These are phyloP conservation scores for Ochropacha duplaris DNA, from an alignment of 2,888 invertebrate genomes.

Conservation along the genomic window DNA sequence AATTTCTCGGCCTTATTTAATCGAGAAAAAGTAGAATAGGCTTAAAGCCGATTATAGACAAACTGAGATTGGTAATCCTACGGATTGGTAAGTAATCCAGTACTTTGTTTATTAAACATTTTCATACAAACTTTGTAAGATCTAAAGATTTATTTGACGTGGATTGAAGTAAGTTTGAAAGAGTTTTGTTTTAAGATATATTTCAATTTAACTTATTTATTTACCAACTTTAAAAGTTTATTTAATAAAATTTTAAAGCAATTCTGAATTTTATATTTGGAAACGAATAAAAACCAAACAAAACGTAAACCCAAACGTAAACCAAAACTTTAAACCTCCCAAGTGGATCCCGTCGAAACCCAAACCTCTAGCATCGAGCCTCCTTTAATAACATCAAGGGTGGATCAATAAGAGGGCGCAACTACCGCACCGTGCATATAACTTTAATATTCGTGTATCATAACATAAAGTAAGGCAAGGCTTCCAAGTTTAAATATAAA, in stretches of 20 bases:
- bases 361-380: not conserved
- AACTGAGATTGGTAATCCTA: conserved; percentile 39
- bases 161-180: not conserved
- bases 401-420: conserved; percentile 1
- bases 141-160: not conserved
- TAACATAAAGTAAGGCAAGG: conserved; percentile 35
- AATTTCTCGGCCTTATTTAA: conserved; percentile 1
- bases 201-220: no score
- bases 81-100: conserved; percentile 30
- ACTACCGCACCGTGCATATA: not conserved
- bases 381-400: not conserved
- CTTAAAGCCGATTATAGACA: conserved; percentile 37
- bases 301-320: not conserved
- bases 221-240: no score
- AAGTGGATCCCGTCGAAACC: not conserved
- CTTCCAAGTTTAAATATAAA: conserved; percentile 44
- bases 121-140: conserved; percentile 8
- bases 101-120: conserved; percentile 35
- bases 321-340: not conserved
- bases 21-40: conserved; percentile 23
- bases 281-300: not conserved
- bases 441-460: not conserved
- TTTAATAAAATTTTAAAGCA: not conserved
- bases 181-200: no score
- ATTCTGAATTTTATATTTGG: not conserved